Conservation (phyloP, 2,113 vertebrate species). For the Paraplagusia blochii region DNA sequence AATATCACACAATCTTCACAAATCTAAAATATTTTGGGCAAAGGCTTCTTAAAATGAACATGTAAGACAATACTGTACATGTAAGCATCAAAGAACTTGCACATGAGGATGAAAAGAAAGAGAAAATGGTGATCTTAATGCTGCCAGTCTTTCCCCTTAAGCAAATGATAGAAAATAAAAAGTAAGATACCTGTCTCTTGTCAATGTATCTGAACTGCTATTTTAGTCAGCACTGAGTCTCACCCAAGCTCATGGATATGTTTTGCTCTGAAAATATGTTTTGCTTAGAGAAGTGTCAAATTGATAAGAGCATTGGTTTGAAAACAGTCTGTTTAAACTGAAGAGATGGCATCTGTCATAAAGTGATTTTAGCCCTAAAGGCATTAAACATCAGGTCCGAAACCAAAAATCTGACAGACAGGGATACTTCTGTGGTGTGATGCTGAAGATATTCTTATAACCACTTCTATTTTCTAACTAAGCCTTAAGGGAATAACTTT, state of each 20-base stretch:
- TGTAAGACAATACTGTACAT: no score
- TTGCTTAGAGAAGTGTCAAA: conserved; percentile 33
- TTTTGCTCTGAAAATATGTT: background rate
- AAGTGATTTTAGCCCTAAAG: conserved; percentile 11
- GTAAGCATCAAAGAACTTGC: no score
- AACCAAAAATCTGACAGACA: conserved; percentile 1
- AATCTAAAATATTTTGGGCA: no score
- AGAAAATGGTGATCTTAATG: no score
- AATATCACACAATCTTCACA: no score
- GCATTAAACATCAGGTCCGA: conserved; percentile 11
- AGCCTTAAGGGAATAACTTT: no score
- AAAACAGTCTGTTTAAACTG: conserved; percentile 10
- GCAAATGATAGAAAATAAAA: no score
- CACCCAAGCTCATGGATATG: background rate
- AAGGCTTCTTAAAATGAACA: no score
- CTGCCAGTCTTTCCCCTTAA: no score
- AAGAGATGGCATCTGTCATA: conserved; percentile 44
- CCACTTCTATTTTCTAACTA: background rate
- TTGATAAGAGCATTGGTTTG: conserved; percentile 34
- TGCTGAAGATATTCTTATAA: background rate
- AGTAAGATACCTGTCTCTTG: no score
- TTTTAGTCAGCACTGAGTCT: background rate
- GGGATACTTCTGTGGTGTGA: conserved; percentile 1
- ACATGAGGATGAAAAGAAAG: no score
- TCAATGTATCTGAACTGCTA: background rate